Evolutionary conservation across 2,797 vertebrate genomes (phyloP).

Genomic region (Gadopsis marmoratus): DNA sequence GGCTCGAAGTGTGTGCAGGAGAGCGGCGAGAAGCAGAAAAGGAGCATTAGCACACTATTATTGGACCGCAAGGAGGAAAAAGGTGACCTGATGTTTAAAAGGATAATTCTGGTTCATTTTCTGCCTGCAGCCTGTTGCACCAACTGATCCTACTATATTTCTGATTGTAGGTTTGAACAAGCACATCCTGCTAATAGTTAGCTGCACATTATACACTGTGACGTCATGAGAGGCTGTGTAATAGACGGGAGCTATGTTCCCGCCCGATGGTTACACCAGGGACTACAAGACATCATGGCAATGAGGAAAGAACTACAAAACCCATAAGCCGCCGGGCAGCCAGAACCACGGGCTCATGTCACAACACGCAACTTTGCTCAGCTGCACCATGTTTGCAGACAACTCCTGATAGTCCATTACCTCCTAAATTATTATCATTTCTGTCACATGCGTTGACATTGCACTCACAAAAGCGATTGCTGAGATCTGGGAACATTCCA

Average conservation of each 20-base stretch:
- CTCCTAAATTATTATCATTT: background rate
- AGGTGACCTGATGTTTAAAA: slow-evolving; percentile 27
- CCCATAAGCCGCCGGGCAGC: no score
- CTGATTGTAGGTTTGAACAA: background rate
- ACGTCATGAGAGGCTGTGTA: no score
- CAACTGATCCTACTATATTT: background rate
- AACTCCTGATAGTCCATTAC: background rate
- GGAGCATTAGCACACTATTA: background rate
- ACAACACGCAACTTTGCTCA: no score
- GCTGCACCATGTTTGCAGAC: no score
- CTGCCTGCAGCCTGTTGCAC: slow-evolving; percentile 8
- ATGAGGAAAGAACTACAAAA: no score
- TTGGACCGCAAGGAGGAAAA: slow-evolving; percentile 3
- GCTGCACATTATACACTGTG: no score
- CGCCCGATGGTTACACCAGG: no score
- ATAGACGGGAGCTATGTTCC: no score
- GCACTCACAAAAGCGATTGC: background rate
- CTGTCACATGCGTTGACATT: background rate
- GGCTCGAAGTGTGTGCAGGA: background rate
- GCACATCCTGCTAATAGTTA: background rate
- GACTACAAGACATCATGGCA: no score
- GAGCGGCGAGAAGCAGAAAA: background rate
- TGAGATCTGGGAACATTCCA: background rate
- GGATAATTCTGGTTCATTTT: slow-evolving; percentile 10
- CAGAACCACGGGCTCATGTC: no score